Conservation (phyloP, 2,797 vertebrate genomes). For the Chloroceryle amazona region DNA sequence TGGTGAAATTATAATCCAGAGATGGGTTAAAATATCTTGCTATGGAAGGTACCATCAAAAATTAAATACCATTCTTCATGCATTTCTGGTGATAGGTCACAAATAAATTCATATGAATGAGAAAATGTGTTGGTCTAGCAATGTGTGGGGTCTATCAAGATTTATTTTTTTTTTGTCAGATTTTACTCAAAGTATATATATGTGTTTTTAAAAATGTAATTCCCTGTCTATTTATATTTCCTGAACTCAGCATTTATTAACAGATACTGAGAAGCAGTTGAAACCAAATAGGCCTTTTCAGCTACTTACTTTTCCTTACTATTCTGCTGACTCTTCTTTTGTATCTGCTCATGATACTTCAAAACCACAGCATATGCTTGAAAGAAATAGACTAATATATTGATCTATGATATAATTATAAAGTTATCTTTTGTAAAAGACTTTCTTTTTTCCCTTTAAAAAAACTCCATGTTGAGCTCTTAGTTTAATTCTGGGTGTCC, state of each 20-base stretch:
- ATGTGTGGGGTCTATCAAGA: neutral
- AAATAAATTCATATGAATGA: neutral
- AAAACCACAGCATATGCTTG: neutral
- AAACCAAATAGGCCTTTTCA: neutral
- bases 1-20: neutral
- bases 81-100: neutral
- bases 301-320: neutral
- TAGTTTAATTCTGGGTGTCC: neutral
- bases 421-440: neutral
- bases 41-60: neutral
- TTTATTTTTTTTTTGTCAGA: neutral
- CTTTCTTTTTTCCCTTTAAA: neutral
- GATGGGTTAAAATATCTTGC: neutral
- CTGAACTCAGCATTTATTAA: neutral
- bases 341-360: neutral
- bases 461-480: neutral
- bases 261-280: neutral
- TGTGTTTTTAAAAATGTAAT: neutral
- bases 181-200: neutral
- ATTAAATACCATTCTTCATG: neutral
- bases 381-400: neutral
- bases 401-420: neutral
- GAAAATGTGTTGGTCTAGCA: neutral
- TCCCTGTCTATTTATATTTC: neutral
- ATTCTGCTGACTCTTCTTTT: neutral